Percentiles rank a stretch among this genome's conserved stretches.
phyloP scores from a whole-genome alignment of 1,140 invertebrate genomes.

The Philopotamus ludificatus region DNA sequence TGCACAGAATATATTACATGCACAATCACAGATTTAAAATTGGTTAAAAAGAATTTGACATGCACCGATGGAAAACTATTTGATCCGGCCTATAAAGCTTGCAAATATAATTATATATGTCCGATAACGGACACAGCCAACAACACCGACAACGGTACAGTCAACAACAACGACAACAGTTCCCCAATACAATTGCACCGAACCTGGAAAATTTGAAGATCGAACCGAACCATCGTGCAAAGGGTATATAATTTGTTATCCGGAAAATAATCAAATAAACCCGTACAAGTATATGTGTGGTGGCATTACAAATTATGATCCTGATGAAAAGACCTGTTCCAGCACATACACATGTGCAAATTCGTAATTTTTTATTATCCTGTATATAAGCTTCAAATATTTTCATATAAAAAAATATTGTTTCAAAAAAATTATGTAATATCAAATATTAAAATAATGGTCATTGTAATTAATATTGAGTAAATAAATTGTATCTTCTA shows the following conservation, averaged over 20 bases:
- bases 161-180: not conserved
- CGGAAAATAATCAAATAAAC: not conserved
- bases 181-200: not conserved
- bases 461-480: too few relatives aligned
- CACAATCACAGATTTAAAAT: not conserved
- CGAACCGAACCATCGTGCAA: slow-evolving; percentile 11
- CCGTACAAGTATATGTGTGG: not conserved
- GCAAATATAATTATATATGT: not conserved
- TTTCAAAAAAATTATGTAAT: slow-evolving; percentile 48
- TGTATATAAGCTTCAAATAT: too few relatives aligned
- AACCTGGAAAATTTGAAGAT: slow-evolving; percentile 1
- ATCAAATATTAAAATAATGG: too few relatives aligned
- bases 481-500: too few relatives aligned
- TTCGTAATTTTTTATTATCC: too few relatives aligned
- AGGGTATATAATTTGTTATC: slow-evolving; percentile 15
- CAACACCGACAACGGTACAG: not conserved
- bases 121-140: not conserved
- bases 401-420: too few relatives aligned
- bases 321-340: not conserved
- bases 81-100: not conserved
- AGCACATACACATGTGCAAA: not conserved
- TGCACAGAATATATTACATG: slow-evolving; percentile 15
- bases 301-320: not conserved
- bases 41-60: not conserved
- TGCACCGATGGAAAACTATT: not conserved